phyloP scores from a whole-genome alignment of 2,888 invertebrate genomes.

The Bembecia ichneumoniformis region DNA sequence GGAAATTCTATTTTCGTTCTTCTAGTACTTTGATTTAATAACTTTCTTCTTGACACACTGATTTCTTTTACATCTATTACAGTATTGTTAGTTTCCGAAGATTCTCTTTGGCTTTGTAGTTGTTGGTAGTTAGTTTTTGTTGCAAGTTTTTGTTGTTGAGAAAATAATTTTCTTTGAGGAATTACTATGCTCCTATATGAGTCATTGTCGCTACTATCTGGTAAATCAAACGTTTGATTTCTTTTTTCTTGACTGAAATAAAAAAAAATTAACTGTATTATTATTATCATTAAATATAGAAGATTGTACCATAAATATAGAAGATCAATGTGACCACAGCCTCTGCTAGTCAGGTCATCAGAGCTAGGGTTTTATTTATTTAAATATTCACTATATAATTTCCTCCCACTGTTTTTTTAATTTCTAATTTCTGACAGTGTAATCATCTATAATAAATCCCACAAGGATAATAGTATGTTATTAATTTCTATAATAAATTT shows the following conservation, averaged over 20 bases:
- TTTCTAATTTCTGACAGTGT: too few relatives aligned
- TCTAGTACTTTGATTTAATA: neutral
- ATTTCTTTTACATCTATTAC: slow-evolving; percentile 34
- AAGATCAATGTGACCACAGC: too few relatives aligned
- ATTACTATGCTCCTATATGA: slow-evolving; percentile 54
- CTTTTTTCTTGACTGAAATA: slow-evolving; percentile 39
- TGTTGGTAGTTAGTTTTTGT: slow-evolving; percentile 28
- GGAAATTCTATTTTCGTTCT: slow-evolving; percentile 36
- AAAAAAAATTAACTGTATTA: too few relatives aligned
- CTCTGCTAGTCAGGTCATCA: too few relatives aligned
- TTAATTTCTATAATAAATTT: too few relatives aligned
- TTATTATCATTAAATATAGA: too few relatives aligned
- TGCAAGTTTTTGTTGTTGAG: slow-evolving; percentile 33
- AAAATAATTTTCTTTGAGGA: slow-evolving; percentile 46
- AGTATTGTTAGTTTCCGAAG: slow-evolving; percentile 32
- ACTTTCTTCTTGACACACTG: neutral
- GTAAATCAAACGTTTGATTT: slow-evolving; percentile 35
- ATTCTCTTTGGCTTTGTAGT: slow-evolving; percentile 32
- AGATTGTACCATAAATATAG: too few relatives aligned
- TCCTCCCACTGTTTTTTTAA: too few relatives aligned
- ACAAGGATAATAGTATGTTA: too few relatives aligned
- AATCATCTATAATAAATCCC: too few relatives aligned
- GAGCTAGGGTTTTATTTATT: too few relatives aligned
- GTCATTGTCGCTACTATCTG: slow-evolving; percentile 56
- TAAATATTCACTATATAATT: too few relatives aligned